Evolutionary conservation across 2,113 vertebrate species (phyloP), one percentile per base, ranked within the genome.

Genomic region (Glaucomys volans): DNA sequence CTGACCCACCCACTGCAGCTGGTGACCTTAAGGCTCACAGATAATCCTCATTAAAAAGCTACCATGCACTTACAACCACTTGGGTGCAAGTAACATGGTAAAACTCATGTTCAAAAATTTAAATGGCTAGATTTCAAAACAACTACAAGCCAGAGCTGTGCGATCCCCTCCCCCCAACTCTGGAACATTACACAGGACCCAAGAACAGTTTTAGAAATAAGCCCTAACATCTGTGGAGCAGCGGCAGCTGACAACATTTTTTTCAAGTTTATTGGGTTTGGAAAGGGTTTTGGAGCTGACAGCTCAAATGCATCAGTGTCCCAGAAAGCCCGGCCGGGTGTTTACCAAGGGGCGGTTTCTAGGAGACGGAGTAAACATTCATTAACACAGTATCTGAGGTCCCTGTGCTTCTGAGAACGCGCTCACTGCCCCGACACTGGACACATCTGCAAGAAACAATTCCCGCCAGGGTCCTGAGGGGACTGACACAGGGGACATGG

Each of bases 291-390:
- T 14, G 75, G 74, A 94, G 76, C 67, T 62, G 79, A 89, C 94
- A 64, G 89, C 71, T 54, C 44, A 80, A 94, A 93, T n/a, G 37
- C 54, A 69, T 42, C 81, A 76, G 62, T 26, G 42, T 82, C 76
- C 84, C 82, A 52, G 91, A 87, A 84, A 86, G 57, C 35, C 75
- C 30, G 91, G 67, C 74, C 82, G 83, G 54, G 85, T 96, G 75
- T 95, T 91, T 91, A 82, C 91, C 93, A 32, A 86, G 8, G 30
- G 88, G 35, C 11, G 52, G 97, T 97, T 96, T 91, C 96, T 94
- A 95, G 75, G 97, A 52, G 74, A 94, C 93, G 1, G 79, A 96
- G 83, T 47, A 97, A 95, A 97, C 92, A 91, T 30, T 54, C 91
- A 6, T 50, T 96, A 44, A 86, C 80, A 89, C 59, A 94, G 7